These are phyloP conservation scores for Parnassius smintheus DNA, from an alignment of 2,888 invertebrate genomes.

Conservation along the genomic window DNA sequence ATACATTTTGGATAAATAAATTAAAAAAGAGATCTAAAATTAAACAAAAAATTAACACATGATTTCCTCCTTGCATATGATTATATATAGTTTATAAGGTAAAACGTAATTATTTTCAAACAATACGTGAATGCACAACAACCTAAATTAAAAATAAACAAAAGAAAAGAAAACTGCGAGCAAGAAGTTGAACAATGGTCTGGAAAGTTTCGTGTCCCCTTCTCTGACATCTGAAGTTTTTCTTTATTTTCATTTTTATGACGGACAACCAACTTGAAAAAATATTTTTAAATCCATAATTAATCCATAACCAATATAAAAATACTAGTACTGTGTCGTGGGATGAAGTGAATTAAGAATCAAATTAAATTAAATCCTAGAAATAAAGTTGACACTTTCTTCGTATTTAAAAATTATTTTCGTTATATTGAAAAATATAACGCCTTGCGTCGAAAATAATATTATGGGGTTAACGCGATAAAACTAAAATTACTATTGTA, in stretches of 20 bases:
- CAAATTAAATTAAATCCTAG: too few relatives aligned
- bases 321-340: too few relatives aligned
- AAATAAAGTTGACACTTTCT: too few relatives aligned
- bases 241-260: conserved; percentile 12
- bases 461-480: too few relatives aligned
- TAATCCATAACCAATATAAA: too few relatives aligned
- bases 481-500: too few relatives aligned
- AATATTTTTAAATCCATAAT: too few relatives aligned
- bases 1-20: neutral
- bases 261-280: conserved; percentile 8
- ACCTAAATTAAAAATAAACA: conserved; percentile 29
- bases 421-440: too few relatives aligned
- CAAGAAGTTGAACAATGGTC: conserved; percentile 39
- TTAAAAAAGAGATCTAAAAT: neutral
- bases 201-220: conserved; percentile 42
- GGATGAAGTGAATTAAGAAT: too few relatives aligned
- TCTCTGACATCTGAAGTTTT: conserved; percentile 19
- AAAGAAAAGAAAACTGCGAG: conserved; percentile 26
- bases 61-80: conserved; percentile 3
- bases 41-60: conserved; percentile 5
- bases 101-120: conserved; percentile 24
- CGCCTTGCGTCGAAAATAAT: too few relatives aligned
- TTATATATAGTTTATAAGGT: conserved; percentile 32
- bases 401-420: too few relatives aligned
- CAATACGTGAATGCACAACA: conserved; percentile 25